Evolutionary conservation across 2,888 invertebrate genomes (phyloP).

Genomic region (Parnassius smintheus): DNA sequence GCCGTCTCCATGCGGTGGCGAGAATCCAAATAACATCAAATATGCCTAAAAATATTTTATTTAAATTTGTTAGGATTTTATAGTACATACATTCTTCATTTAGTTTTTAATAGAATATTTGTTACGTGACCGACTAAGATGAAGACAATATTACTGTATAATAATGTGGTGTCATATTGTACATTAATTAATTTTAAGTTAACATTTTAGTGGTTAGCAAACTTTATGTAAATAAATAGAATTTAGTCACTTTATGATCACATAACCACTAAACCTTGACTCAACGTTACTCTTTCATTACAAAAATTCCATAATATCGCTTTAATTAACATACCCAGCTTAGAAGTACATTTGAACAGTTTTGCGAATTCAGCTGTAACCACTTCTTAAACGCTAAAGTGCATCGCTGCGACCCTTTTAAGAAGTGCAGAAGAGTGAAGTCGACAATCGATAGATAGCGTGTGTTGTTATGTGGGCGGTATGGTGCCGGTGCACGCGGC

Average conservation of each 20-base stretch:
- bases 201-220: conserved; percentile 4
- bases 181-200: not conserved
- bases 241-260: conserved; percentile 11
- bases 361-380: conserved; percentile 14
- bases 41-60: no score
- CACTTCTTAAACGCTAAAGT: conserved; percentile 21
- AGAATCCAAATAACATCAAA: no score
- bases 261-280: conserved; percentile 8
- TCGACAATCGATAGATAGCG: conserved; percentile 50
- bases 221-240: conserved; percentile 16
- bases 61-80: no score
- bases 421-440: conserved; percentile 45
- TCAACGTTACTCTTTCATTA: conserved; percentile 3
- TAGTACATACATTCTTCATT: no score
- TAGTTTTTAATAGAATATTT: no score
- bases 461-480: conserved; percentile 53
- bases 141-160: no score
- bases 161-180: no score
- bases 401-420: conserved; percentile 36
- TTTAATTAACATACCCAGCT: not conserved
- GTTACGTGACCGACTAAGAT: no score
- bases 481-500: conserved; percentile 54
- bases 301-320: not conserved
- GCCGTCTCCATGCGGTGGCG: no score
- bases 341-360: not conserved